Conservation (phyloP, 1,140 invertebrate species). For the Bombus difficillimus region DNA sequence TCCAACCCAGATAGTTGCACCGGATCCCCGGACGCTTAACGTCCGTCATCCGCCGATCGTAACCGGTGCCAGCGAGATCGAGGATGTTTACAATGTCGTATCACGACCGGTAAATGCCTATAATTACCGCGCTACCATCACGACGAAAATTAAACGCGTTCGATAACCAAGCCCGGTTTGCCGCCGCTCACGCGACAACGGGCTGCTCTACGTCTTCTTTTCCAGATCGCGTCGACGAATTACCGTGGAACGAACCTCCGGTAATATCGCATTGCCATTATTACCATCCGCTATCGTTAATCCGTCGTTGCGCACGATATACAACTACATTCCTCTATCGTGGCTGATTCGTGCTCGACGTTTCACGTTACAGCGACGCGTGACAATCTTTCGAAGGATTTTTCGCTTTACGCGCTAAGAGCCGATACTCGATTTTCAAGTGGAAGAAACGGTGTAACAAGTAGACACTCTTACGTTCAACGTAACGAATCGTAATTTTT, state of each 20-base stretch:
- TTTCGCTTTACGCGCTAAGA: accelerated
- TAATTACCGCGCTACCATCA: conserved; percentile 18
- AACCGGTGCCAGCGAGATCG: neutral
- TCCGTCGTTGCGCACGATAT: conserved; percentile 16
- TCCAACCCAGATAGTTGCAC: neutral
- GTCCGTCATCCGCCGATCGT: neutral
- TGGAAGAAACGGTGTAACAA: too few relatives aligned
- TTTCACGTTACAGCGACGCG: neutral
- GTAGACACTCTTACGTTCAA: too few relatives aligned
- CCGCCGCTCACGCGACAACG: conserved; percentile 20
- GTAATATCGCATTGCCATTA: conserved; percentile 5
- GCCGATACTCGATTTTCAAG: too few relatives aligned
- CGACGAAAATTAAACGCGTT: conserved; percentile 18
- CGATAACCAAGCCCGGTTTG: neutral
- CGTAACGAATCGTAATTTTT: too few relatives aligned
- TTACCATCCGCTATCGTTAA: conserved; percentile 6
- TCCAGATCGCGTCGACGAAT: neutral
- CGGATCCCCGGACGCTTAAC: neutral
- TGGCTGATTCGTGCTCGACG: neutral
- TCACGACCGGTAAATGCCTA: conserved; percentile 8
- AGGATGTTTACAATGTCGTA: conserved; percentile 36
- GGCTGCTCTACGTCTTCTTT: conserved; percentile 25
- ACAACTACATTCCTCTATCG: neutral
- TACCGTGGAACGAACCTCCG: neutral
- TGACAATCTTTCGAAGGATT: too few relatives aligned